Evolutionary conservation across 2,113 vertebrate genomes (phyloP).

Genomic region (Diphyllodes magnificus): DNA sequence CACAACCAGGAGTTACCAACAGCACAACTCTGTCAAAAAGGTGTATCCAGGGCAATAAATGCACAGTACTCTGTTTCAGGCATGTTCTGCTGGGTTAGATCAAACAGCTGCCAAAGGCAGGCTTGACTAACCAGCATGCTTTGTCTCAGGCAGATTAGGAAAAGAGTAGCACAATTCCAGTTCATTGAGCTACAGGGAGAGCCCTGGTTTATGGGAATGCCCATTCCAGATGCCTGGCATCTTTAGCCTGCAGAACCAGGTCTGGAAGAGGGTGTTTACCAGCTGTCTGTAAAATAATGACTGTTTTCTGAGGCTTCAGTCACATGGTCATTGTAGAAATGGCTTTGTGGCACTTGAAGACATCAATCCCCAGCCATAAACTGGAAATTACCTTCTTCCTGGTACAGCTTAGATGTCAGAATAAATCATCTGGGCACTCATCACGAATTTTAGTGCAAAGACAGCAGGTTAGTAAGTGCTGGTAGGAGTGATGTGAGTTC

Average conservation of each 20-base stretch:
- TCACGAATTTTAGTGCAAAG: not conserved
- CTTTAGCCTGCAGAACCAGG: not conserved
- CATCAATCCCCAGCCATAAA: not conserved
- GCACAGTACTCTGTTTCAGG: not conserved
- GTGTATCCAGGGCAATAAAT: not conserved
- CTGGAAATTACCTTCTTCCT: constrained; percentile 41
- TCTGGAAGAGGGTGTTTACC: constrained; percentile 31
- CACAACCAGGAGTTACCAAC: not conserved
- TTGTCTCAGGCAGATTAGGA: not conserved
- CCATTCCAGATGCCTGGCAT: not conserved
- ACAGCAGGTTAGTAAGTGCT: not conserved
- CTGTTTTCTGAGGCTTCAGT: not conserved
- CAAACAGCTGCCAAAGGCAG: not conserved
- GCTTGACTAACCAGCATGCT: not conserved
- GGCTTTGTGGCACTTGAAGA: not conserved
- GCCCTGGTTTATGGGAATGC: not conserved
- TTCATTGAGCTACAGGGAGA: not conserved
- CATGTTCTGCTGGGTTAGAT: not conserved
- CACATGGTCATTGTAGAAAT: not conserved
- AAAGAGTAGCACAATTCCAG: not conserved
- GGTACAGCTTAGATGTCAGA: not conserved
- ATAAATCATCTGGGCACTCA: not conserved
- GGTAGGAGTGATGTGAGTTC: not conserved
- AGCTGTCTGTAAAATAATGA: not conserved
- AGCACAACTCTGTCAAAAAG: not conserved